Conservation (phyloP, 1,140 invertebrate species). For the Lepidurus apus region DNA sequence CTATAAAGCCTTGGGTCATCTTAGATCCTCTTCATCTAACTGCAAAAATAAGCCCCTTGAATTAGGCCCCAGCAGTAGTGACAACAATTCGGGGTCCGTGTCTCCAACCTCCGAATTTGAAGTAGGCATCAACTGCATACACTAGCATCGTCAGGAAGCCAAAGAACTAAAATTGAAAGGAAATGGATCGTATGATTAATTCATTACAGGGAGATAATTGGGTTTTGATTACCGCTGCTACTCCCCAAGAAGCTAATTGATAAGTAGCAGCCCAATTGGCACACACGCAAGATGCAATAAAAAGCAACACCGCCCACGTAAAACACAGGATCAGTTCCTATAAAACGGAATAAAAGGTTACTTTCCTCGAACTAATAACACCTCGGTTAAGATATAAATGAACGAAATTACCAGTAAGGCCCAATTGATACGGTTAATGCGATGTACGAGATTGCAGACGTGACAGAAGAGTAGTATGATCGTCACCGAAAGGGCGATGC, state of each 20-base stretch:
- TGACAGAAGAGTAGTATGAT: slow-evolving; percentile 24
- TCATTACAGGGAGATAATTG: background rate
- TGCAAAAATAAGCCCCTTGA: background rate
- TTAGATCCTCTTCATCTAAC: background rate
- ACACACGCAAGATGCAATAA: slow-evolving; percentile 12
- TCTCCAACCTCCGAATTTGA: slow-evolving; percentile 12
- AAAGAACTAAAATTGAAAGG: slow-evolving; percentile 26
- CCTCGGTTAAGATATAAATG: no score
- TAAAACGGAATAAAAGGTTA: background rate
- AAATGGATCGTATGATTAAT: background rate
- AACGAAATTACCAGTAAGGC: background rate
- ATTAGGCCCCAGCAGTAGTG: slow-evolving; percentile 1
- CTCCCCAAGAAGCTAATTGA: background rate
- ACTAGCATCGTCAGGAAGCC: slow-evolving; percentile 25
- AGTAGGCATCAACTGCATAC: slow-evolving; percentile 21
- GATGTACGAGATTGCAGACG: slow-evolving; percentile 24
- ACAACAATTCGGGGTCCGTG: background rate
- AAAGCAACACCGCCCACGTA: background rate
- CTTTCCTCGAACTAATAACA: background rate
- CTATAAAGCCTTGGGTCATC: background rate
- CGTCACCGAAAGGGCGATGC: slow-evolving; percentile 15
- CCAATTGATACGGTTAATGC: slow-evolving; percentile 21
- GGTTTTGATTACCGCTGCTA: slow-evolving; percentile 26
- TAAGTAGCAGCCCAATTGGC: background rate
- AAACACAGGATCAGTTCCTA: slow-evolving; percentile 23